Percentiles rank a stretch among this genome's conserved stretches.
Evolutionary conservation across 2,113 vertebrate genomes (phyloP).

Genomic region (Antennarius striatus): DNA sequence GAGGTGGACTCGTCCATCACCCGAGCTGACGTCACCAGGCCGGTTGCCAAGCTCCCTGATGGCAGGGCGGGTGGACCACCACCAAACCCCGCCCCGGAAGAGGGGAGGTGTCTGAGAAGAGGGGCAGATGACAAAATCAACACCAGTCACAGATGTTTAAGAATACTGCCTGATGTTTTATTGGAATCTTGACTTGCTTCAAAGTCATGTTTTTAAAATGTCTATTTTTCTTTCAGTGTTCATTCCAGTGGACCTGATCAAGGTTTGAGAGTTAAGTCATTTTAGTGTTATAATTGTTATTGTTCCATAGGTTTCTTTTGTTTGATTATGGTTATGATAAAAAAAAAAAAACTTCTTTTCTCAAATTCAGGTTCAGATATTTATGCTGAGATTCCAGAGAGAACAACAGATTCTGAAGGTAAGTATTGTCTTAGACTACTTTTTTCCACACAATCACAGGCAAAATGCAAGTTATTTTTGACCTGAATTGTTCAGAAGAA

Average conservation of each 20-base stretch:
- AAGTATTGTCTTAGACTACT: conserved; percentile 9
- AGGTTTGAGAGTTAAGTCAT: conserved; percentile 14
- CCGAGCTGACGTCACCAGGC: too few species aligned
- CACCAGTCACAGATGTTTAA: not conserved
- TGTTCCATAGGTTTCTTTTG: not conserved
- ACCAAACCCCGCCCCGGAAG: too few species aligned
- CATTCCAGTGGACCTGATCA: not conserved
- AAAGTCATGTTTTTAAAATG: not conserved
- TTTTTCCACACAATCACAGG: too few species aligned
- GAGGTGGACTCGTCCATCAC: too few species aligned
- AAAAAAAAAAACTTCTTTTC: not conserved
- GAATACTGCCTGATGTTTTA: not conserved
- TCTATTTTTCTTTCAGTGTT: conserved; percentile 20
- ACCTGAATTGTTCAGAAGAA: not conserved
- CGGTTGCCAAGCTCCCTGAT: too few species aligned
- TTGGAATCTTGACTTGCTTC: not conserved
- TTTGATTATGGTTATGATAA: not conserved
- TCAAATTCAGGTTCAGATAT: conserved; percentile 85
- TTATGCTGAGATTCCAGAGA: conserved; percentile 89
- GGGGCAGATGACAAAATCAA: too few species aligned
- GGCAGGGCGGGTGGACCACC: too few species aligned
- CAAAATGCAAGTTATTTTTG: too few species aligned
- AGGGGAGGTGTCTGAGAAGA: too few species aligned
- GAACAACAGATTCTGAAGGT: conserved; percentile 26
- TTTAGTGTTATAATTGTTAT: not conserved